phyloP scores from a whole-genome alignment of 2,113 vertebrate genomes.

The Neolamprologus devosi region DNA sequence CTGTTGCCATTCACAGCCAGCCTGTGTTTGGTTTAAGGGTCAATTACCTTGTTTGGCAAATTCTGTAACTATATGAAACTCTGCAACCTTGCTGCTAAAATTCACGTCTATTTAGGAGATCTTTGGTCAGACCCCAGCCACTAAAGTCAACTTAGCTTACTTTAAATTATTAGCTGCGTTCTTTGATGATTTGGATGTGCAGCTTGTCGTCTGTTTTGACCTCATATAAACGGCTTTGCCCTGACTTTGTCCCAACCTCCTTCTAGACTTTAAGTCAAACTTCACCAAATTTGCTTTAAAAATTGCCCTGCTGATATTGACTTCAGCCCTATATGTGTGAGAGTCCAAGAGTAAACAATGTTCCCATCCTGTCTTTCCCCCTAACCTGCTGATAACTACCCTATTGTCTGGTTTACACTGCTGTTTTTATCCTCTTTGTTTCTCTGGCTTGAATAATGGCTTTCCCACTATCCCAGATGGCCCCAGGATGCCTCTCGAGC shows the following conservation, averaged over 20 bases:
- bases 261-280: neutral
- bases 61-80: neutral
- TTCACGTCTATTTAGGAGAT: neutral
- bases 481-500: constrained; percentile 21
- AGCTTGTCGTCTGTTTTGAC: neutral
- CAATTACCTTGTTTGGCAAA: neutral
- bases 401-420: constrained; percentile 8
- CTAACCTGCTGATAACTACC: constrained; percentile 5
- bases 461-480: constrained; percentile 28
- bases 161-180: neutral
- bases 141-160: neutral
- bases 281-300: neutral
- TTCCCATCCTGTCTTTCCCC: neutral
- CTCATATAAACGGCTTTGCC: neutral
- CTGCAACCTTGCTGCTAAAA: neutral
- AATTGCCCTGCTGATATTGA: neutral
- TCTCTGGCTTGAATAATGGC: constrained; percentile 41
- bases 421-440: constrained; percentile 34
- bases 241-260: neutral
- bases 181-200: neutral
- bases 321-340: neutral
- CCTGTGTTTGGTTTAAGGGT: neutral
- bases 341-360: constrained; percentile 19
- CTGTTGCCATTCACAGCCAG: neutral
- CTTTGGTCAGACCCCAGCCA: neutral